phyloP scores from a whole-genome alignment of 2,113 vertebrate genomes.

The Mobula birostris region DNA sequence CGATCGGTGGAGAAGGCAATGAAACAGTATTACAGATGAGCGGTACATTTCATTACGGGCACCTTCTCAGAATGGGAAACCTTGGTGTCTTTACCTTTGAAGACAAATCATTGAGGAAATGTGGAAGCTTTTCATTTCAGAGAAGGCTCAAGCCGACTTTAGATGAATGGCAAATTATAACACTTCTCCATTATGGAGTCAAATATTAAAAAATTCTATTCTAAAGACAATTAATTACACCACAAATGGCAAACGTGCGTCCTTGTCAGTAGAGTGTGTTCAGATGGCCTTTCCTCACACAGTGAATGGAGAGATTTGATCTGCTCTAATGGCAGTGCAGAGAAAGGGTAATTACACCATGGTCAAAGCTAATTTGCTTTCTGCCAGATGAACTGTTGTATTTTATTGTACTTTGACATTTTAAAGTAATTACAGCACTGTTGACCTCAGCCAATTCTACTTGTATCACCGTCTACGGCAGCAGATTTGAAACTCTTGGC shows the following conservation, averaged over 20 bases:
- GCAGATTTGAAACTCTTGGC: constrained; percentile 71
- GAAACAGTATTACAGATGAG: background rate
- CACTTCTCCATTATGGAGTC: constrained; percentile 96
- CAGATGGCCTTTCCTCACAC: constrained; percentile 99
- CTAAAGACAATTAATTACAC: constrained; percentile 99
- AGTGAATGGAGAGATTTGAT: constrained; percentile 99
- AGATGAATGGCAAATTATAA: constrained; percentile 95
- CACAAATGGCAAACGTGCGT: constrained; percentile 99
- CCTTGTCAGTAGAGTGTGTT: constrained; percentile 99
- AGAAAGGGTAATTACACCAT: constrained; percentile 99
- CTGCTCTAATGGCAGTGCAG: constrained; percentile 99
- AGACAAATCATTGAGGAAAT: constrained; percentile 13
- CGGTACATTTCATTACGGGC: background rate
- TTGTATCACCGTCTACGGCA: constrained; percentile 93
- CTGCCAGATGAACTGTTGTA: constrained; percentile 99
- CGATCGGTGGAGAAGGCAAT: no score
- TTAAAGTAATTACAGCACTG: constrained; percentile 99
- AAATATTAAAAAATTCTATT: constrained; percentile 99
- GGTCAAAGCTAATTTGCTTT: constrained; percentile 99
- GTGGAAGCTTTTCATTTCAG: constrained; percentile 20
- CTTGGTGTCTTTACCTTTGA: background rate
- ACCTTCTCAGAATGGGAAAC: background rate
- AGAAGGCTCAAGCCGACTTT: constrained; percentile 51
- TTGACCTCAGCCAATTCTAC: constrained; percentile 99
- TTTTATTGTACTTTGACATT: constrained; percentile 99